Evolutionary conservation across 2,888 invertebrate genomes (phyloP).

Genomic region (Sarcophaga variegata): DNA sequence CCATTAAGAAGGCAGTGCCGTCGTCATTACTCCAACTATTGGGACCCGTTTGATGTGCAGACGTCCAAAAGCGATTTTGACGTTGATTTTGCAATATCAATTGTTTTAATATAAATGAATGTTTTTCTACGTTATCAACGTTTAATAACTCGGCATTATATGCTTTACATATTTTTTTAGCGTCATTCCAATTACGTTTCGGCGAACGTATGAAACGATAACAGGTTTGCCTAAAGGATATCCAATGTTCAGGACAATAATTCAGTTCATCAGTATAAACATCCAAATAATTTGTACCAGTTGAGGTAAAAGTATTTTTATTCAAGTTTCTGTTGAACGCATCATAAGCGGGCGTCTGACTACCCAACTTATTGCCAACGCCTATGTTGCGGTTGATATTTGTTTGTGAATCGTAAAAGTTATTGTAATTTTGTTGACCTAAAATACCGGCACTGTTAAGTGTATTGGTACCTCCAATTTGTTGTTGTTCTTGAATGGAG

Average conservation of each 20-base stretch:
- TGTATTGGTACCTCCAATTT: constrained; percentile 69
- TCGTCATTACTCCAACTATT: constrained; percentile 94
- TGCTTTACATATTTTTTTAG: constrained; percentile 91
- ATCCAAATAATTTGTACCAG: constrained; percentile 73
- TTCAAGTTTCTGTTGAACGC: constrained; percentile 75
- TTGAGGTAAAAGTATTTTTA: constrained; percentile 58
- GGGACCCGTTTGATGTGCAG: constrained; percentile 88
- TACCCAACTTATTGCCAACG: constrained; percentile 63
- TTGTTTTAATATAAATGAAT: constrained; percentile 92
- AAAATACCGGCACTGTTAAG: constrained; percentile 47
- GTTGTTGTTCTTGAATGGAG: constrained; percentile 73
- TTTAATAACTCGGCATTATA: constrained; percentile 91
- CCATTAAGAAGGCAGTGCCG: constrained; percentile 88
- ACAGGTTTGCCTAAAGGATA: constrained; percentile 90
- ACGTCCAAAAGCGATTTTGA: constrained; percentile 93
- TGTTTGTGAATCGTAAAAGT: constrained; percentile 70
- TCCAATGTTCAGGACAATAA: constrained; percentile 93
- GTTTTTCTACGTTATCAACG: constrained; percentile 92
- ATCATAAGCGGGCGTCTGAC: constrained; percentile 72
- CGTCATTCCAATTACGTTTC: constrained; percentile 89
- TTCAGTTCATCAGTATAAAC: constrained; percentile 78
- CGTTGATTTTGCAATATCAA: constrained; percentile 92
- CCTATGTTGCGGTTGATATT: constrained; percentile 68
- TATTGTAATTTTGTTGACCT: constrained; percentile 70
- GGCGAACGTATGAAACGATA: constrained; percentile 96